Conservation (phyloP, 2,113 vertebrate species). For the Pogonocichla stellata region DNA sequence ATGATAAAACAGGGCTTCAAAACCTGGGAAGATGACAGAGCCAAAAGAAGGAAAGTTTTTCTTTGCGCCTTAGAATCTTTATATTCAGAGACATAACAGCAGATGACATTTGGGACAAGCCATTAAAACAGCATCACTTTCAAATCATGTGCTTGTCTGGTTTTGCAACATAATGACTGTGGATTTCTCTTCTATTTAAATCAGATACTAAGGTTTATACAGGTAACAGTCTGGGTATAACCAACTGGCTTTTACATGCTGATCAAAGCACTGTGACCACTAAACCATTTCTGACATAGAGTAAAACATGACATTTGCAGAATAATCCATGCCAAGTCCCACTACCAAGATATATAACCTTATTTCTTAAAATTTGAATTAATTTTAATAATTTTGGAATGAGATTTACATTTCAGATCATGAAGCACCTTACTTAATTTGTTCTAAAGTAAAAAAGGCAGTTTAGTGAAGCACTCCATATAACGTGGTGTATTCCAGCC, state of each 20-base stretch:
- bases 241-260: not conserved
- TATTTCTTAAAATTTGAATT: not conserved
- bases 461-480: not conserved
- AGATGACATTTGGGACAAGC: not conserved
- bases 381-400: not conserved
- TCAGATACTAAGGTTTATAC: not conserved
- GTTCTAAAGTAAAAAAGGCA: not conserved
- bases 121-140: not conserved
- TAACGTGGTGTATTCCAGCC: not conserved
- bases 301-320: not conserved
- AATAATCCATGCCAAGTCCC: not conserved
- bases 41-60: not conserved
- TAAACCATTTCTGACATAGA: not conserved
- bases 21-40: not conserved
- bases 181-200: not conserved
- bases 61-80: not conserved
- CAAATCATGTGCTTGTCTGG: not conserved
- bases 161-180: not conserved
- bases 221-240: not conserved
- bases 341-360: not conserved
- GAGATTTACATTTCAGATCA: not conserved
- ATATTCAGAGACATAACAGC: not conserved
- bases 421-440: not conserved
- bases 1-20: not conserved
- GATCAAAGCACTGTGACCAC: not conserved